Conservation (phyloP, 2,797 vertebrate species). For the Melopsittacus undulatus region DNA sequence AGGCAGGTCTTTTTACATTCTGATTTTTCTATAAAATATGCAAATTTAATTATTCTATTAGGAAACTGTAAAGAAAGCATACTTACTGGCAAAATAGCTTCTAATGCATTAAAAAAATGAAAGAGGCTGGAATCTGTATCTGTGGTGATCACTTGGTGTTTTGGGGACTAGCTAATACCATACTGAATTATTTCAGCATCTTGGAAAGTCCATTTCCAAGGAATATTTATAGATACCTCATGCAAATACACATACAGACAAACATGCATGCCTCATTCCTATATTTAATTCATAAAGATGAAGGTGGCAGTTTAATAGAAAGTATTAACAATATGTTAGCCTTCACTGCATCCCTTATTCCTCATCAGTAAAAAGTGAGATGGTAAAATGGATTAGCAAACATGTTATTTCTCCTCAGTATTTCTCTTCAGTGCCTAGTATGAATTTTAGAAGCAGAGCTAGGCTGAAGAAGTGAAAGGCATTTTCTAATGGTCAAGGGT, state of each 20-base stretch:
- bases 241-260: not conserved
- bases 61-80: constrained; percentile 33
- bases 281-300: not conserved
- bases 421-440: not conserved
- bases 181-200: not conserved
- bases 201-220: not conserved
- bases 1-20: constrained; percentile 19
- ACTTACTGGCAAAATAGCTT: not conserved
- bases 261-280: not conserved
- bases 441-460: not conserved
- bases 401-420: not conserved
- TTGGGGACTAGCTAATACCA: not conserved
- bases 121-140: not conserved
- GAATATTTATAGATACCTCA: not conserved
- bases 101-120: not conserved
- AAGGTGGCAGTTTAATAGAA: not conserved
- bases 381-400: not conserved
- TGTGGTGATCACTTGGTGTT: not conserved
- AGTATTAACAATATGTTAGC: not conserved
- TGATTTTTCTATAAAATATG: constrained; percentile 18
- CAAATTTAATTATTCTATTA: constrained; percentile 19
- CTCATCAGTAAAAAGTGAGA: not conserved
- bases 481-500: not conserved
- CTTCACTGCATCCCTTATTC: not conserved
- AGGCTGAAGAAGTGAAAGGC: not conserved